A percentile compares a stretch with the other conserved stretches of the same genome.
These are phyloP conservation scores for Rhingia campestris DNA, from an alignment of 2,888 invertebrate species.

Conservation along the genomic window DNA sequence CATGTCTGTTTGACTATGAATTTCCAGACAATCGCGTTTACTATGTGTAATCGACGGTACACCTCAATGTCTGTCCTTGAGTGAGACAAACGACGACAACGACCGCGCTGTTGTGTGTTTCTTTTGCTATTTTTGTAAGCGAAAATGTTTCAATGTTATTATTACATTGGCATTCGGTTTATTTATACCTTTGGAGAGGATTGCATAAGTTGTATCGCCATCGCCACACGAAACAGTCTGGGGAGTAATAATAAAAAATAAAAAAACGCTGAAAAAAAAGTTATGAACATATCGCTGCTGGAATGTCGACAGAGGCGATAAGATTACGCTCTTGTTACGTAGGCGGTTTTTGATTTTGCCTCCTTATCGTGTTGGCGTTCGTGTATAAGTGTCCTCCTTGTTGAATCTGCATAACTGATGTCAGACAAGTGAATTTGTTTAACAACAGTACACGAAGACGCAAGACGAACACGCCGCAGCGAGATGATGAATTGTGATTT, in stretches of 20 bases:
- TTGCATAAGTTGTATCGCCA: constrained; percentile 55
- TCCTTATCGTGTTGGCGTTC: constrained; percentile 7
- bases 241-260: background rate
- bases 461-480: no score
- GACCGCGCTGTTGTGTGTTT: constrained; percentile 1
- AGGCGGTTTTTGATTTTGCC: constrained; percentile 20
- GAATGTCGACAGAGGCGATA: constrained; percentile 41
- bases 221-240: background rate
- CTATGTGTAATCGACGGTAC: background rate
- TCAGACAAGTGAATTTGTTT: constrained; percentile 52
- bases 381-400: background rate
- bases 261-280: background rate
- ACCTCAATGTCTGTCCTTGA: constrained; percentile 38
- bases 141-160: constrained; percentile 42
- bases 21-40: constrained; percentile 31
- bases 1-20: background rate
- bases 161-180: constrained; percentile 53
- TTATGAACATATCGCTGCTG: constrained; percentile 5
- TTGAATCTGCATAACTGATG: constrained; percentile 44
- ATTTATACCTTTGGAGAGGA: constrained; percentile 59
- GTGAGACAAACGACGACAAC: background rate
- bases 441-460: constrained; percentile 9
- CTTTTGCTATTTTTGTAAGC: constrained; percentile 62
- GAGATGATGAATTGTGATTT: constrained; percentile 21
- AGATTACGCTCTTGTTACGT: constrained; percentile 39